A percentile compares a stretch with the other conserved stretches of the same genome.
phyloP scores from a whole-genome alignment of 1,140 invertebrate genomes.

The Oreohelix idahoensis region DNA sequence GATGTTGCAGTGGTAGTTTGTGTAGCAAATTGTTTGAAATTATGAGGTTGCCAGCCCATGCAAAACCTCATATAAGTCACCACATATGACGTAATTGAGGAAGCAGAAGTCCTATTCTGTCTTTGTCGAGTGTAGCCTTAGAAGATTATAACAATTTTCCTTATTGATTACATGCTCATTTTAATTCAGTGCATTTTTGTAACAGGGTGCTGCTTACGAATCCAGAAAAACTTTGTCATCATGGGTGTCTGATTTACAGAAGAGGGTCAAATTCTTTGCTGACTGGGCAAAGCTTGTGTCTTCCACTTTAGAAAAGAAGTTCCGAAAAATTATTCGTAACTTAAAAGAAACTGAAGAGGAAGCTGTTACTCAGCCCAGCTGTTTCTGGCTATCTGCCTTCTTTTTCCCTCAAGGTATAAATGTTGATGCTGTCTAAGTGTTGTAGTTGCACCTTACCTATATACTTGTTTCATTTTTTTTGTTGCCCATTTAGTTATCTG shows the following conservation, averaged over 20 bases:
- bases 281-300: conserved; percentile 64
- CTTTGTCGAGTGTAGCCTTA: no score
- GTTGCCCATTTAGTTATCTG: no score
- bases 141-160: no score
- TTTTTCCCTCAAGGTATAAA: conserved; percentile 86
- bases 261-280: conserved; percentile 82
- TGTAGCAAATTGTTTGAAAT: no score
- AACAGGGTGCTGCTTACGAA: conserved; percentile 67
- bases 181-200: not conserved
- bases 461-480: no score
- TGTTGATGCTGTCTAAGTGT: not conserved
- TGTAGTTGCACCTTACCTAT: not conserved
- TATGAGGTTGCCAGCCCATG: no score
- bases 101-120: no score
- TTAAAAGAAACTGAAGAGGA: conserved; percentile 42
- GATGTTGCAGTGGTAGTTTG: no score
- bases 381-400: conserved; percentile 86
- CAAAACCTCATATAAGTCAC: no score
- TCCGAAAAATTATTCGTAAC: conserved; percentile 34
- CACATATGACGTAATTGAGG: no score
- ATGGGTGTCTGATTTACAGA: conserved; percentile 74
- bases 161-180: no score
- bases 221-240: conserved; percentile 67
- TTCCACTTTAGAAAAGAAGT: conserved; percentile 56
- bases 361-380: conserved; percentile 55